phyloP scores from a whole-genome alignment of 2,888 invertebrate species.

The Drosophila paracracens region DNA sequence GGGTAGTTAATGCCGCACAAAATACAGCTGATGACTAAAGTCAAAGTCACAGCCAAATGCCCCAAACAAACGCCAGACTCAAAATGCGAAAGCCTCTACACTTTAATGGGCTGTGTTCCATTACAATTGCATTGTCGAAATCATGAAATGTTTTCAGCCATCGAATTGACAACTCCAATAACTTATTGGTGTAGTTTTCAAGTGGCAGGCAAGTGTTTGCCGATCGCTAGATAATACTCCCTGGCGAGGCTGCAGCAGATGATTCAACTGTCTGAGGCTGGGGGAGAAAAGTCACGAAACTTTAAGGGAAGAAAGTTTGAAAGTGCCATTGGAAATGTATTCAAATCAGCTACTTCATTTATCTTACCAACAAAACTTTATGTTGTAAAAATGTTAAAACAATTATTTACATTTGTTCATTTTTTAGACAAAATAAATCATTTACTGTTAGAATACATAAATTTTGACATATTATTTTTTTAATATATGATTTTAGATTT shows the following conservation, averaged over 20 bases:
- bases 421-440: not conserved
- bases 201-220: slow-evolving; percentile 1
- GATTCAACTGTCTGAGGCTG: slow-evolving; percentile 16
- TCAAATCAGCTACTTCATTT: not conserved
- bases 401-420: not conserved
- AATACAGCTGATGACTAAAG: slow-evolving; percentile 31
- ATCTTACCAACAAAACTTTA: not conserved
- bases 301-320: not conserved
- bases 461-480: not conserved
- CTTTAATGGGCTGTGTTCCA: slow-evolving; percentile 27
- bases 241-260: not conserved
- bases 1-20: slow-evolving; percentile 31
- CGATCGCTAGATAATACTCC: not conserved
- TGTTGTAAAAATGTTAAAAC: accelerated
- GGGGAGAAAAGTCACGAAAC: too few species aligned
- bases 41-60: slow-evolving; percentile 10
- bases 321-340: not conserved
- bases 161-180: slow-evolving; percentile 4
- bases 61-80: slow-evolving; percentile 4
- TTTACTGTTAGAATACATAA: not conserved
- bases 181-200: slow-evolving; percentile 8
- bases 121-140: slow-evolving; percentile 6
- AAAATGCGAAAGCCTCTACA: slow-evolving; percentile 33
- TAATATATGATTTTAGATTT: too few species aligned
- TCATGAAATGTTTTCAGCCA: slow-evolving; percentile 11